A percentile compares a stretch with the other conserved stretches of the same genome.
These are phyloP conservation scores for Camptogramma bilineatum DNA, from an alignment of 2,888 invertebrate genomes.

Conservation along the genomic window DNA sequence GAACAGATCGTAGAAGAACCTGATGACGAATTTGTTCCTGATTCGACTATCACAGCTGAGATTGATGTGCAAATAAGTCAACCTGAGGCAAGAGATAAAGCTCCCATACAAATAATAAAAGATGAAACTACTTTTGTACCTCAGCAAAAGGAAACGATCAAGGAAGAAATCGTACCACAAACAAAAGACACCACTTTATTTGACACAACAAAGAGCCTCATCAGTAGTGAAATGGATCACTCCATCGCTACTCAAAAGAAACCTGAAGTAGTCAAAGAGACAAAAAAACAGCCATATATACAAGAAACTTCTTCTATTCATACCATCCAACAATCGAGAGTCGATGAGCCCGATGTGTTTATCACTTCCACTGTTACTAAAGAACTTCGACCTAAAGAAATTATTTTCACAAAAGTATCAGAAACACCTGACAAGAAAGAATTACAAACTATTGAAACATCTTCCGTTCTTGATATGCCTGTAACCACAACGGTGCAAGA, in stretches of 20 bases:
- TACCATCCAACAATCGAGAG: slow-evolving; percentile 28
- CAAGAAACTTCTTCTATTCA: slow-evolving; percentile 24
- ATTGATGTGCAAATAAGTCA: slow-evolving; percentile 58
- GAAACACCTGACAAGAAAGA: slow-evolving; percentile 25
- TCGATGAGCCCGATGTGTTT: slow-evolving; percentile 32
- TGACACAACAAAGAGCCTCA: slow-evolving; percentile 44
- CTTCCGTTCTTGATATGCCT: slow-evolving; percentile 17
- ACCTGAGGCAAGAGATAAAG: slow-evolving; percentile 30
- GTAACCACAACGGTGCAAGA: slow-evolving; percentile 23
- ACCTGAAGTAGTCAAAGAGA: slow-evolving; percentile 9
- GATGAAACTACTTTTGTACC: slow-evolving; percentile 26
- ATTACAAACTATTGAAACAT: slow-evolving; percentile 16
- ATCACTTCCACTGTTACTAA: slow-evolving; percentile 25
- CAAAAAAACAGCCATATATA: slow-evolving; percentile 5
- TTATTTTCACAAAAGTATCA: slow-evolving; percentile 25
- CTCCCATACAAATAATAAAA: slow-evolving; percentile 30
- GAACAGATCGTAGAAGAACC: slow-evolving; percentile 93
- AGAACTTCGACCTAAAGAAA: slow-evolving; percentile 25
- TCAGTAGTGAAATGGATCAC: slow-evolving; percentile 49
- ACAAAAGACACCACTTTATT: slow-evolving; percentile 31
- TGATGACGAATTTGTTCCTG: slow-evolving; percentile 72
- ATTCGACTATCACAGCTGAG: slow-evolving; percentile 62
- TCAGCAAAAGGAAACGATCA: slow-evolving; percentile 27
- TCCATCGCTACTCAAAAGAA: slow-evolving; percentile 19
- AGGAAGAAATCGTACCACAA: slow-evolving; percentile 14